These are phyloP conservation scores for Oxyura jamaicensis DNA, from an alignment of 2,113 vertebrate species.

Conservation along the genomic window DNA sequence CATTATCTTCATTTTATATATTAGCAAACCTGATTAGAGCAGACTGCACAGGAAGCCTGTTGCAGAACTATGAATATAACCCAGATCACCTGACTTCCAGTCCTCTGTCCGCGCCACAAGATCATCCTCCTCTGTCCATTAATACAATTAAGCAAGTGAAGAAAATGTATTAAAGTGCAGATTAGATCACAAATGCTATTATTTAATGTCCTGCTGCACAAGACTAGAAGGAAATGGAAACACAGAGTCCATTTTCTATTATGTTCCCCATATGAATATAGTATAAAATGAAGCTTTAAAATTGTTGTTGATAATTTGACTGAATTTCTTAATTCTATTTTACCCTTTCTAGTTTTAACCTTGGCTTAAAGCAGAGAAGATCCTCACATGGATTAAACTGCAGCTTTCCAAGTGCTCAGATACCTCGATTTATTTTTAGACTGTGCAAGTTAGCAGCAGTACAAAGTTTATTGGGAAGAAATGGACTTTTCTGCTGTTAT, in stretches of 20 bases:
- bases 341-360: background rate
- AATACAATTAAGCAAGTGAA: slow-evolving; percentile 51
- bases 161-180: slow-evolving; percentile 36
- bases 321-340: background rate
- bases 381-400: background rate
- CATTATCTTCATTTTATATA: slow-evolving; percentile 48
- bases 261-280: background rate
- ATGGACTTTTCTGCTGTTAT: background rate
- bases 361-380: background rate
- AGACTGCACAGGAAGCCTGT: slow-evolving; percentile 59
- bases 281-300: background rate
- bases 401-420: background rate
- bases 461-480: background rate
- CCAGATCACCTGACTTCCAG: slow-evolving; percentile 64
- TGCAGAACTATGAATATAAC: slow-evolving; percentile 48
- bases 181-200: slow-evolving; percentile 23
- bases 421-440: background rate
- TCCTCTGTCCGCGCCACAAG: background rate
- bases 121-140: slow-evolving; percentile 45
- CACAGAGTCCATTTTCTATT: background rate
- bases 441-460: background rate
- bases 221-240: slow-evolving; percentile 41
- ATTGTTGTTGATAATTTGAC: background rate
- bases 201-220: slow-evolving; percentile 23
- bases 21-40: slow-evolving; percentile 58